Evolutionary conservation across 2,797 vertebrate genomes (phyloP), one percentile per base, ranked within the genome.

Genomic region (Semaprochilodus insignis): DNA sequence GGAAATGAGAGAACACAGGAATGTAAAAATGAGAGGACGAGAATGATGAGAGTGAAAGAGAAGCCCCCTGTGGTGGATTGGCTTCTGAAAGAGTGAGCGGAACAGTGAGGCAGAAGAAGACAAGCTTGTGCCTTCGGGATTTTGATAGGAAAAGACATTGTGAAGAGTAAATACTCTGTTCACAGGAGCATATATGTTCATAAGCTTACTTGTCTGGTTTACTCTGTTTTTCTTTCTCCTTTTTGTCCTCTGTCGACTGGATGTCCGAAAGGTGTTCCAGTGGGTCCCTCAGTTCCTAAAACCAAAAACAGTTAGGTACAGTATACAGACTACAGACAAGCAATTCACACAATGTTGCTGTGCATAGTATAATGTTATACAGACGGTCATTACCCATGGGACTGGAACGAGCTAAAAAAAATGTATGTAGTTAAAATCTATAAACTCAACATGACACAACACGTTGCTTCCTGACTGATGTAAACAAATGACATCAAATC

Each of bases 281-380:
- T 5, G 93, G 93, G 78, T 96, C 95, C 82, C 96, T 88, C 72
- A 96, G 91, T 34, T 91, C 91, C 94, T 97, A 88, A 48, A 59
- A 8, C 48, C 1, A 55, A 11, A 80, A 13, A 13, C 11, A 23
- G 14, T 25, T 10, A 2, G 23, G 48, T 54, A 57, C 6, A 51
- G 16, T 10, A 25, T 14, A 16, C 2, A 2, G 34, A 60, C 10
- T 8, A n/a, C 57, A 23, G 6, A 23, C 57, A 59, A 23, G 2
- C n/a, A 23, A 60, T 25, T 25, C n/a, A 44, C 44, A 48, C 44
- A 6, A 8, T 13, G 10, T 13, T 51, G 51, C 14, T 13, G 2
- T 51, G 23, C 59, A 62, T 0, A 5, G 14, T 31, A 31, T 25
- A 15, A 44, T n/a, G 40, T 15, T 25, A 14, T 6, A 10, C 21